phyloP scores from a whole-genome alignment of 1,140 invertebrate genomes.

The Polypedilum vanderplanki region DNA sequence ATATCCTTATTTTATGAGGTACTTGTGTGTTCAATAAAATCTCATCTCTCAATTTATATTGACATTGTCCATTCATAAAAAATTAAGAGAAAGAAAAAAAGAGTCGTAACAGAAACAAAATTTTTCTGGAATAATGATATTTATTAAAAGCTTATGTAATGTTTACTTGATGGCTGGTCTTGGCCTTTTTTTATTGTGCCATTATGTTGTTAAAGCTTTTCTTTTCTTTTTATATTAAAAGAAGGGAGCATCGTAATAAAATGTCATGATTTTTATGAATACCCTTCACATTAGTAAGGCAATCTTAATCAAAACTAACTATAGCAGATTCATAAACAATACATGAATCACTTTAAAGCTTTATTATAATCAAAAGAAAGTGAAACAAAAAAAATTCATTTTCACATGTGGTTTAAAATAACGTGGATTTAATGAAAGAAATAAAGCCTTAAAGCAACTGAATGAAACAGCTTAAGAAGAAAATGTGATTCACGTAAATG shows the following conservation, averaged over 20 bases:
- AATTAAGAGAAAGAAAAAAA: not conserved
- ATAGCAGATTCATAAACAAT: too few relatives aligned
- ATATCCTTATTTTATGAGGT: not conserved
- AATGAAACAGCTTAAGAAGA: too few relatives aligned
- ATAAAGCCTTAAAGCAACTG: too few relatives aligned
- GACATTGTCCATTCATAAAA: slow-evolving; percentile 1
- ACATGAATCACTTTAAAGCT: too few relatives aligned
- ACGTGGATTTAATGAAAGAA: too few relatives aligned
- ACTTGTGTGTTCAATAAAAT: slow-evolving; percentile 22
- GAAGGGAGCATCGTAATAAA: not conserved
- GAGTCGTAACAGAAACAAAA: not conserved
- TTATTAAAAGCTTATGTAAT: slow-evolving; percentile 24
- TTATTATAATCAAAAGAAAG: too few relatives aligned
- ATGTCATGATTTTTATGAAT: not conserved
- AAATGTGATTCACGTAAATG: not conserved
- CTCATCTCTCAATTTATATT: not conserved
- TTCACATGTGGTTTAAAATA: too few relatives aligned
- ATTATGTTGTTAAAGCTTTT: not conserved
- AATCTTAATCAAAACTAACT: too few relatives aligned
- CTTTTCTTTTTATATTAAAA: not conserved
- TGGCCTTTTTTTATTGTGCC: not conserved
- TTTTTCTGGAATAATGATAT: not conserved
- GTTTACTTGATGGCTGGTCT: not conserved
- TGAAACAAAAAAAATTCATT: too few relatives aligned
- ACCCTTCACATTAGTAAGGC: not conserved